phyloP scores from a whole-genome alignment of 2,797 vertebrate species.

The Anas bernieri region DNA sequence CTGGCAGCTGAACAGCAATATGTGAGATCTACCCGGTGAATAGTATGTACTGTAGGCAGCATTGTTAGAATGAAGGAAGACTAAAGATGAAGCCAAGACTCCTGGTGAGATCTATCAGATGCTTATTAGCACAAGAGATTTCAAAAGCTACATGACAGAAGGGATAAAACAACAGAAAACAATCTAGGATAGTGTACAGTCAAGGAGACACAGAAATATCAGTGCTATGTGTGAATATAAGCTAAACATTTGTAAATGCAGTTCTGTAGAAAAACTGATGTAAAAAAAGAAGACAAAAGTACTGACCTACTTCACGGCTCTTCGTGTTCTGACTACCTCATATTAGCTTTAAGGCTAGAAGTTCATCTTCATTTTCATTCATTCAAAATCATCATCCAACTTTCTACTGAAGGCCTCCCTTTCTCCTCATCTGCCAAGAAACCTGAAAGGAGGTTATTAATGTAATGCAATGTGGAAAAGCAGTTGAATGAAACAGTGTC shows the following conservation, averaged over 20 bases:
- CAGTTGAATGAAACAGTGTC: slow-evolving; percentile 46
- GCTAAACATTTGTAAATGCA: slow-evolving; percentile 52
- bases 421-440: slow-evolving; percentile 65
- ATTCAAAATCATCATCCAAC: slow-evolving; percentile 62
- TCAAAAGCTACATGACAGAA: slow-evolving; percentile 57
- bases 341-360: slow-evolving; percentile 60
- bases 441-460: slow-evolving; percentile 62
- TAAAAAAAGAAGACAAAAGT: slow-evolving; percentile 61
- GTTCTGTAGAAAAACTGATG: slow-evolving; percentile 24
- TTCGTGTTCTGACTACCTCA: slow-evolving; percentile 38
- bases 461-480: slow-evolving; percentile 50
- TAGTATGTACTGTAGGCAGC: slow-evolving; percentile 58
- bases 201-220: slow-evolving; percentile 16
- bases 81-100: slow-evolving; percentile 67
- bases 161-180: slow-evolving; percentile 52
- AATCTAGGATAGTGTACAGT: neutral
- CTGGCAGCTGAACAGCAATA: slow-evolving; percentile 69
- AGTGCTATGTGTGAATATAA: slow-evolving; percentile 8
- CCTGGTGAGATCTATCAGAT: slow-evolving; percentile 72
- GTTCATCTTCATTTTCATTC: slow-evolving; percentile 59
- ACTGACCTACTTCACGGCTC: slow-evolving; percentile 60
- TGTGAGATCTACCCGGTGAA: slow-evolving; percentile 43
- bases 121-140: slow-evolving; percentile 48
- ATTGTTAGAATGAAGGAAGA: slow-evolving; percentile 57
- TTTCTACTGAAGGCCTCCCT: slow-evolving; percentile 26